Base-by-base conservation (phyloP, 2,888 invertebrate genomes). In the Saturnia japonica region DNA sequence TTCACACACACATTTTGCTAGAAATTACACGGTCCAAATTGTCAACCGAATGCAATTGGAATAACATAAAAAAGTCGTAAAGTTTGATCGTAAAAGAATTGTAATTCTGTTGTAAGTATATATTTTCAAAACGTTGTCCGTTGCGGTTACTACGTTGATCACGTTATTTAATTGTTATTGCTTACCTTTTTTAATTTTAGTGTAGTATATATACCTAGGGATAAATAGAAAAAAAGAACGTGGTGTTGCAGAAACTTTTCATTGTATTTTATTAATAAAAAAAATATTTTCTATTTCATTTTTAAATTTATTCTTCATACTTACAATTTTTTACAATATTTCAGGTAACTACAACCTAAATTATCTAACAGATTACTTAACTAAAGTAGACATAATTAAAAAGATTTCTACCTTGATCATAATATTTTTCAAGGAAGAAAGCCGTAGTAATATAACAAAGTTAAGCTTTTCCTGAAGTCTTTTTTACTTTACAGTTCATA, bases 21-120 rank as follows among this genome's bases (percentile, higher is more conserved):
- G 90, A 91, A 86, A 90, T 91, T 91, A 91, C 88, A 86, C 85
- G 84, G 80, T 81, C 85, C 85, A 84, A 83, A 90, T 91, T 91
- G 91, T 91, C 92, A 90, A 86, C 85, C 81, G 79, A 84, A 77
- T 83, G 90, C 90, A 91, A 93, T 93, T 90, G 91, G 79, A 88
- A 90, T 88, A 75, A 80, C 85, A 91, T 94, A 93, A 93, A 93
- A 92, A 89, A 79, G 81, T 88, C 87, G 89, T 94, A 93, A 93
- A 91, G 83, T 84, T 79, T 74, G 84, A 81, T 92, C 93, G 91
- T 94, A 93, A 94, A 93, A 89, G 83, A 83, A 88, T 88, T 91
- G 89, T 89, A 88, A 87, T 87, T 83, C 82, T 76, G 80, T 78
- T 84, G 86, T 82, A 83, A 22, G 43, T 80, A 84, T 86, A 84